A percentile compares a stretch with the other conserved stretches of the same genome.
phyloP scores from a whole-genome alignment of 2,797 vertebrate species.

The Schizopygopsis malacanthus region DNA sequence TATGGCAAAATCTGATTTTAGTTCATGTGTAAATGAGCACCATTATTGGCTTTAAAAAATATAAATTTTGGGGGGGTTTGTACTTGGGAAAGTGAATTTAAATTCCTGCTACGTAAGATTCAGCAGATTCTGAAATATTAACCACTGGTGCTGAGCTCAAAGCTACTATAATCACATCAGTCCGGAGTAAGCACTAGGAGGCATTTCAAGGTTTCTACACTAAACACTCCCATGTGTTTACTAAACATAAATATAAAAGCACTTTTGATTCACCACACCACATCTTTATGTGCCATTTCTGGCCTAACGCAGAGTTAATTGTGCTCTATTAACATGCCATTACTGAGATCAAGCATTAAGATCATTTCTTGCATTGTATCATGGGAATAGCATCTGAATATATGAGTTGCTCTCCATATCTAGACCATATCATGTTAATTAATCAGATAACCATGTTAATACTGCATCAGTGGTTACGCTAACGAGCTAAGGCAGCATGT shows the following conservation, averaged over 20 bases:
- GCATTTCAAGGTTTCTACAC: slow-evolving; percentile 1
- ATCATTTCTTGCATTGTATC: not conserved
- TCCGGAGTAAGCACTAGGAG: not conserved
- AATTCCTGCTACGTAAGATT: not conserved
- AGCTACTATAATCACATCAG: not conserved
- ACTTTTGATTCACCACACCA: slow-evolving; percentile 10
- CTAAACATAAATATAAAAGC: slow-evolving; percentile 20
- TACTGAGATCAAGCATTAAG: slow-evolving; percentile 25
- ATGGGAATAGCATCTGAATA: slow-evolving; percentile 26
- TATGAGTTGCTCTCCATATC: slow-evolving; percentile 10
- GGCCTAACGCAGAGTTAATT: not conserved
- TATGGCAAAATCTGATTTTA: not conserved
- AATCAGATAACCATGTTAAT: slow-evolving; percentile 33
- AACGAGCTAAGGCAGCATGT: slow-evolving; percentile 5
- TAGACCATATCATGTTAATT: slow-evolving; percentile 20
- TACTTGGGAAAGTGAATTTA: not conserved
- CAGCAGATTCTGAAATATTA: not conserved
- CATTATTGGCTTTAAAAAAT: not conserved
- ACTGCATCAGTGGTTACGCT: not conserved
- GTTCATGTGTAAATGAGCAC: not conserved
- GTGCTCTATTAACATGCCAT: slow-evolving; percentile 8
- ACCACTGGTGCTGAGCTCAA: not conserved
- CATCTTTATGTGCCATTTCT: not conserved
- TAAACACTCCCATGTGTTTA: slow-evolving; percentile 5
- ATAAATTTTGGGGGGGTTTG: no score